A percentile compares a stretch with the other conserved stretches of the same genome.
Evolutionary conservation across 2,113 vertebrate species (phyloP).

Genomic region (Dolichotis patagonum): DNA sequence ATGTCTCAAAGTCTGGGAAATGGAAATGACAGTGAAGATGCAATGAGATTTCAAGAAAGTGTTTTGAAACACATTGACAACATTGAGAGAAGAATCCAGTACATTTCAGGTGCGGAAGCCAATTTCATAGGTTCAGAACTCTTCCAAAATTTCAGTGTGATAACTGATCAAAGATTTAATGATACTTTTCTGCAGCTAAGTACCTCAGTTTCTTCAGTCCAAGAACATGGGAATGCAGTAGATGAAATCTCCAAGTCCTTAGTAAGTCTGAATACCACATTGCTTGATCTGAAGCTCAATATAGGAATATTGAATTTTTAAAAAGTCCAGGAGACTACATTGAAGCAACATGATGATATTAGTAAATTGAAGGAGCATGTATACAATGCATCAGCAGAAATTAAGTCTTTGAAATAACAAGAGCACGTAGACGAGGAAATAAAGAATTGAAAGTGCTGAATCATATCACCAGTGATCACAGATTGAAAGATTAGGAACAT

Average conservation of each 20-base stretch:
- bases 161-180: constrained; percentile 63
- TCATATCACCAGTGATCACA: constrained; percentile 89
- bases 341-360: constrained; percentile 38
- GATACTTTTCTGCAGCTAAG: constrained; percentile 61
- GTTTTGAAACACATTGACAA: not conserved
- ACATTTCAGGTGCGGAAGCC: constrained; percentile 56
- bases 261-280: constrained; percentile 26
- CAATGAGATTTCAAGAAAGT: constrained; percentile 57
- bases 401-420: constrained; percentile 74
- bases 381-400: constrained; percentile 64
- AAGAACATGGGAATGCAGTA: not conserved
- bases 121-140: constrained; percentile 40
- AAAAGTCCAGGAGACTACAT: rapidly evolving
- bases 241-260: constrained; percentile 61
- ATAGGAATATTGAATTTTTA: not conserved
- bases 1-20: not conserved
- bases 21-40: constrained; percentile 54
- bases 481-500: constrained; percentile 90
- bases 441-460: constrained; percentile 89
- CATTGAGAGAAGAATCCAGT: constrained; percentile 50
- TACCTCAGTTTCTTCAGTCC: constrained; percentile 14
- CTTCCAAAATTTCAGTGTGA: constrained; percentile 72
- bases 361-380: constrained; percentile 42
- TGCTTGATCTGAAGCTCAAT: constrained; percentile 58
- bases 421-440: constrained; percentile 86